Evolutionary conservation across 2,797 vertebrate genomes (phyloP).

Genomic region (Sebastes iracundus): DNA sequence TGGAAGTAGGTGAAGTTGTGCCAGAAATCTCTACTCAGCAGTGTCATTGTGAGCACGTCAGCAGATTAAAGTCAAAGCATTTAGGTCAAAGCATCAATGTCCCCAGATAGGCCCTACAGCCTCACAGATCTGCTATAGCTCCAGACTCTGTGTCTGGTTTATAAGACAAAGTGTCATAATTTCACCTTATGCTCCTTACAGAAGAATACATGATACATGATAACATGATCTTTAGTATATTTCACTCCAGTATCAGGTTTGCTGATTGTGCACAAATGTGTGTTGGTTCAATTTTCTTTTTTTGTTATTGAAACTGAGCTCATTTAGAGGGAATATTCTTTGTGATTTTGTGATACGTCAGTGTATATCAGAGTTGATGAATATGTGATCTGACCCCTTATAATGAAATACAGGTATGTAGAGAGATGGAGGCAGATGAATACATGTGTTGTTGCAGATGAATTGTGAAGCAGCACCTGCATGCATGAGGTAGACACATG

Average conservation of each 20-base stretch:
- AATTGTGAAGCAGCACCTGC: background rate
- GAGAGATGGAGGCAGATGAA: background rate
- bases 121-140: too few relatives aligned
- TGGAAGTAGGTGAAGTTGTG: too few relatives aligned
- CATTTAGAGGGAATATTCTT: background rate
- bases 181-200: rapidly evolving
- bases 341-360: rapidly evolving
- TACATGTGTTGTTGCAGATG: background rate
- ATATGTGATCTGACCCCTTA: background rate
- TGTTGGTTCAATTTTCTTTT: background rate
- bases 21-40: too few relatives aligned
- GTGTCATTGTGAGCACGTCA: too few relatives aligned
- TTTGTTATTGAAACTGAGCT: background rate
- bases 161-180: background rate
- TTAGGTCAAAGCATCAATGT: too few relatives aligned
- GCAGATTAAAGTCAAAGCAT: too few relatives aligned
- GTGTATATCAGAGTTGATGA: background rate
- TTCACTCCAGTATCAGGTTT: background rate
- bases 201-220: background rate
- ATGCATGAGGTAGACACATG: background rate
- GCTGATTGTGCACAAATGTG: background rate
- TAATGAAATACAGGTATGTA: background rate
- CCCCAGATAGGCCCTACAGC: rapidly evolving
- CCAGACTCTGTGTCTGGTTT: background rate
- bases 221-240: background rate